A percentile compares a stretch with the other conserved stretches of the same genome.
phyloP scores from a whole-genome alignment of 2,113 vertebrate genomes.

The Gymnarchus niloticus region DNA sequence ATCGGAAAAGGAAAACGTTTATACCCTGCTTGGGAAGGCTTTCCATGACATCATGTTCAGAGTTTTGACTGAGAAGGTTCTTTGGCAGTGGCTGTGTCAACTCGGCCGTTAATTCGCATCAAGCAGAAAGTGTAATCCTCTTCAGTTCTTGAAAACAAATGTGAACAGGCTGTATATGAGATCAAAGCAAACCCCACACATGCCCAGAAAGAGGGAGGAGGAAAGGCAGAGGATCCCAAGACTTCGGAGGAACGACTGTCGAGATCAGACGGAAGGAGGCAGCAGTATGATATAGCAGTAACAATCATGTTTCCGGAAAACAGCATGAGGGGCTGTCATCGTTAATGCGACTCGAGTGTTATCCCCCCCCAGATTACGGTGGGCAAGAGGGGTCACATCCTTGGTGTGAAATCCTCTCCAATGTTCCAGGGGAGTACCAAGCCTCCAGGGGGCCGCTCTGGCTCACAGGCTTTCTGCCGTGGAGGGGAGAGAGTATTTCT shows the following conservation, averaged over 20 bases:
- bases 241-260: background rate
- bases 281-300: background rate
- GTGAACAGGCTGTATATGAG: slow-evolving; percentile 36
- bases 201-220: background rate
- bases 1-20: slow-evolving; percentile 35
- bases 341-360: too few species aligned
- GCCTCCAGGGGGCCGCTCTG: too few species aligned
- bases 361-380: too few species aligned
- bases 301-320: too few species aligned
- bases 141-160: slow-evolving; percentile 51
- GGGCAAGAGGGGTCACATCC: too few species aligned
- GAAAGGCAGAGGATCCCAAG: too few species aligned
- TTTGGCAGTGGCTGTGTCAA: slow-evolving; percentile 26
- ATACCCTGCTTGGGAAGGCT: slow-evolving; percentile 8
- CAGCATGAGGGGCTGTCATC: too few species aligned
- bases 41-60: background rate
- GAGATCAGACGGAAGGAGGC: background rate
- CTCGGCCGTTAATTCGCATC: slow-evolving; percentile 28
- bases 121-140: slow-evolving; percentile 36
- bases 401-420: too few species aligned
- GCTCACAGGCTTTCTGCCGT: too few species aligned
- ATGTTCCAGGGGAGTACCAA: too few species aligned
- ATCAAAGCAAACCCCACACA: slow-evolving; percentile 39
- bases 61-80: slow-evolving; percentile 34
- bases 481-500: too few species aligned